Evolutionary conservation across 2,797 vertebrate species (phyloP).

Genomic region (Cheirogaleus major): DNA sequence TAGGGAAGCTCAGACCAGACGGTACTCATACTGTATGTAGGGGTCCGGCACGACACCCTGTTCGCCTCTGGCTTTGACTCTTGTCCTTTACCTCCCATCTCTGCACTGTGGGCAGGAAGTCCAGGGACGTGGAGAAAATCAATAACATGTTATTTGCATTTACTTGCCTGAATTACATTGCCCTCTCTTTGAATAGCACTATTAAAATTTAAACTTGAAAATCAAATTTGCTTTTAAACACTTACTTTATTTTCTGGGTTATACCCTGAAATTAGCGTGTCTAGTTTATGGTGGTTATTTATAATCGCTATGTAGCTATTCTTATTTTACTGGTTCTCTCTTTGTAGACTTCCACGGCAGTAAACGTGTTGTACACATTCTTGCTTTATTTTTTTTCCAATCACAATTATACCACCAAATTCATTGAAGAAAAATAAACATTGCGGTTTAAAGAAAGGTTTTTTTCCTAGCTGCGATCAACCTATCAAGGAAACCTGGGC

Average conservation of each 20-base stretch:
- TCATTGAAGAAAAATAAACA: background rate
- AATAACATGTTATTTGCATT: background rate
- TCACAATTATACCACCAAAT: background rate
- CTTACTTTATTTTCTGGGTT: background rate
- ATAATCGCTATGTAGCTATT: background rate
- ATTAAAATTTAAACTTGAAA: background rate
- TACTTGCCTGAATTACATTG: background rate
- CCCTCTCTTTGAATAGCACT: background rate
- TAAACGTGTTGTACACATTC: background rate
- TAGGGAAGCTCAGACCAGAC: background rate
- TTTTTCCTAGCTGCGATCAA: background rate
- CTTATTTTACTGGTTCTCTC: background rate
- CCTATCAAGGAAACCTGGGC: background rate
- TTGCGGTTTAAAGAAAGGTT: background rate
- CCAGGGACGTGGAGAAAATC: background rate
- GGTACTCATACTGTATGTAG: rapidly evolving
- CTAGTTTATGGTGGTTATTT: background rate
- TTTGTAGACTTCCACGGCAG: background rate
- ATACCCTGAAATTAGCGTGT: background rate
- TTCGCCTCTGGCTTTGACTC: background rate
- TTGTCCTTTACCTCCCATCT: background rate
- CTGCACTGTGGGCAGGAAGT: background rate
- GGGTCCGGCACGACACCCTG: background rate
- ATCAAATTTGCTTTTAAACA: background rate
- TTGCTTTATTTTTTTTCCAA: background rate